phyloP scores from a whole-genome alignment of 2,797 vertebrate genomes.

The Typhlichthys subterraneus region DNA sequence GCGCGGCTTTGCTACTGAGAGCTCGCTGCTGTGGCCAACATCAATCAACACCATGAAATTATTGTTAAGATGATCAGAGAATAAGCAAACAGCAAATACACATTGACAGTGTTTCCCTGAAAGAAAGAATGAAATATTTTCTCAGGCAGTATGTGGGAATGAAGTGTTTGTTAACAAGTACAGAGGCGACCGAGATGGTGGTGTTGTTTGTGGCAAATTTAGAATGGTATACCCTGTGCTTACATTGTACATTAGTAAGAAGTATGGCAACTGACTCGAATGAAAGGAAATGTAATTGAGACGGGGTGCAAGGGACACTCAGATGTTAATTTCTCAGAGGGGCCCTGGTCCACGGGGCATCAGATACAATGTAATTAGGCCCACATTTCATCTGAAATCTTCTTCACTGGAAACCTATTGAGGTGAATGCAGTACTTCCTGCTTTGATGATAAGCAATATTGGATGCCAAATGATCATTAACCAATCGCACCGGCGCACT shows the following conservation, averaged over 20 bases:
- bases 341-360: slow-evolving; percentile 58
- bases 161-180: slow-evolving; percentile 1
- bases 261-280: slow-evolving; percentile 57
- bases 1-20: slow-evolving; percentile 4
- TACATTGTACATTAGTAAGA: slow-evolving; percentile 52
- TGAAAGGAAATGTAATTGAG: slow-evolving; percentile 65
- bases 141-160: neutral
- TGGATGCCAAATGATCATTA: slow-evolving; percentile 43
- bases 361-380: slow-evolving; percentile 77
- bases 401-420: slow-evolving; percentile 41
- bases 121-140: no score
- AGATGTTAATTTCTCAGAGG: slow-evolving; percentile 74
- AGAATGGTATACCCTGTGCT: slow-evolving; percentile 32
- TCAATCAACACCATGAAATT: slow-evolving; percentile 17
- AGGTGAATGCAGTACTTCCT: slow-evolving; percentile 42
- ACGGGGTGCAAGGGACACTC: slow-evolving; percentile 55
- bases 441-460: slow-evolving; percentile 58
- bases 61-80: neutral
- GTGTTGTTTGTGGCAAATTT: slow-evolving; percentile 30
- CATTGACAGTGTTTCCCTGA: no score
- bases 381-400: slow-evolving; percentile 68
- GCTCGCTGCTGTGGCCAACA: slow-evolving; percentile 14
- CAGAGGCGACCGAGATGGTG: neutral
- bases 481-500: slow-evolving; percentile 52
- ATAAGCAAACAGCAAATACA: no score